phyloP scores from a whole-genome alignment of 64 coral and sea anemone species.

The Catalaphyllia jardinei region DNA sequence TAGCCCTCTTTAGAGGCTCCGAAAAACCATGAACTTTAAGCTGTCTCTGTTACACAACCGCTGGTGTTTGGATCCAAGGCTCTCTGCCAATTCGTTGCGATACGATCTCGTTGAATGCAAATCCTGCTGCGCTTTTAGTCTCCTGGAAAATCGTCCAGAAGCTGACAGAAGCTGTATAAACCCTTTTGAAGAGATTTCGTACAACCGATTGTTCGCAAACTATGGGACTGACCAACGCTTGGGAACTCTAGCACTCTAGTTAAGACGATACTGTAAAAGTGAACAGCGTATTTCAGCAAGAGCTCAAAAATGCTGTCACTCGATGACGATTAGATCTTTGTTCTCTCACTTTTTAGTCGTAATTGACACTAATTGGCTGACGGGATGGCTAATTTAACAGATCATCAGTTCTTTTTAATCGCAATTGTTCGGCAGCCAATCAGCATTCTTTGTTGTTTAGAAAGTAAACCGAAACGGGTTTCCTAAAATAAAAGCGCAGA shows the following conservation, averaged over 20 bases:
- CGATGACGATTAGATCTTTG: conserved; percentile 32
- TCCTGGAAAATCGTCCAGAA: conserved; percentile 5
- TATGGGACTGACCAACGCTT: not conserved
- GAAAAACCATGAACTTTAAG: not conserved
- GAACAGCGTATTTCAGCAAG: not conserved
- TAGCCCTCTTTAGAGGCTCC: not conserved
- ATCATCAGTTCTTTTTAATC: conserved; percentile 39
- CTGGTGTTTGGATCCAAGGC: not conserved
- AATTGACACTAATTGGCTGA: conserved; percentile 52
- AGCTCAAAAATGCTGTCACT: conserved; percentile 23
- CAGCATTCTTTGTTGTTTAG: conserved; percentile 6
- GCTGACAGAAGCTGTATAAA: not conserved
- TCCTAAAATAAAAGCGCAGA: conserved; percentile 19
- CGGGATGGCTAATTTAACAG: conserved; percentile 30
- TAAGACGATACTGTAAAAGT: not conserved
- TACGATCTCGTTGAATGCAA: conserved; percentile 15
- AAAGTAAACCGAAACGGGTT: not conserved
- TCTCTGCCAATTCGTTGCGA: conserved; percentile 26
- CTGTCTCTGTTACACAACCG: not conserved
- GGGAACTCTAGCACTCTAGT: not conserved
- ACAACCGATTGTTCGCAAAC: not conserved
- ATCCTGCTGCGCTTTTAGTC: conserved; percentile 8
- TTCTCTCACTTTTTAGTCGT: conserved; percentile 22
- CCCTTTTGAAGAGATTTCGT: not conserved
- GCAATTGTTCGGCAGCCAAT: conserved; percentile 24